phyloP scores from a whole-genome alignment of 2,113 vertebrate species.

The Myxocyprinus asiaticus region DNA sequence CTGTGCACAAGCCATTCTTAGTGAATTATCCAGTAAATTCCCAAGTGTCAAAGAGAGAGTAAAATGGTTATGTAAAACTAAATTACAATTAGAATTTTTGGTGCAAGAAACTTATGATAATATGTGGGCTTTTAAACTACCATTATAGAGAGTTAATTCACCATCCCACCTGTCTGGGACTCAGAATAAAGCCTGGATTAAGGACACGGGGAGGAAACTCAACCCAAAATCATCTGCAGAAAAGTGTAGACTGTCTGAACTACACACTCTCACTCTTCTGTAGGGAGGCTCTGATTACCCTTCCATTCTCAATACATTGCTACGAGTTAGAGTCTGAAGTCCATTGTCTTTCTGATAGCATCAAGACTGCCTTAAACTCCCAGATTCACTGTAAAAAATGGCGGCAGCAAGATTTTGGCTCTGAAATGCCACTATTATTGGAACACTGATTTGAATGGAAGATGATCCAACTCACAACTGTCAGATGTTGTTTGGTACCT shows the following conservation, averaged over 20 bases:
- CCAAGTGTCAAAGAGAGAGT: no score
- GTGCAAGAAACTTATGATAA: no score
- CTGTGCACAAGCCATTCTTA: no score
- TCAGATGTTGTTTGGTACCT: not conserved
- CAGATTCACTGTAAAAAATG: not conserved
- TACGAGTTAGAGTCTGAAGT: not conserved
- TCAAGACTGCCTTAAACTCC: no score
- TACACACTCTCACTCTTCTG: not conserved
- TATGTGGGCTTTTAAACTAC: no score
- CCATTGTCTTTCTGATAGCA: not conserved
- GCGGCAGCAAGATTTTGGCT: not conserved
- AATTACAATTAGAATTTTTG: no score
- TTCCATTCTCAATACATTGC: not conserved
- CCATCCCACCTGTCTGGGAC: not conserved
- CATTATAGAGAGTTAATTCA: no score
- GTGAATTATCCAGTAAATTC: no score
- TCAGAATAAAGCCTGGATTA: constrained; percentile 35
- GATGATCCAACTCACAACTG: not conserved
- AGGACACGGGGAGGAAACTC: constrained; percentile 35
- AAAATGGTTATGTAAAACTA: no score
- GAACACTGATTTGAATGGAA: not conserved
- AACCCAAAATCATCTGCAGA: constrained; percentile 12
- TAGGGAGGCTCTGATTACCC: not conserved
- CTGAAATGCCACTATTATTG: not conserved
- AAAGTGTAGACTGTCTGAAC: not conserved